Base-by-base conservation (phyloP, 2,888 invertebrate species). In the Phyllotreta cruciferae region DNA sequence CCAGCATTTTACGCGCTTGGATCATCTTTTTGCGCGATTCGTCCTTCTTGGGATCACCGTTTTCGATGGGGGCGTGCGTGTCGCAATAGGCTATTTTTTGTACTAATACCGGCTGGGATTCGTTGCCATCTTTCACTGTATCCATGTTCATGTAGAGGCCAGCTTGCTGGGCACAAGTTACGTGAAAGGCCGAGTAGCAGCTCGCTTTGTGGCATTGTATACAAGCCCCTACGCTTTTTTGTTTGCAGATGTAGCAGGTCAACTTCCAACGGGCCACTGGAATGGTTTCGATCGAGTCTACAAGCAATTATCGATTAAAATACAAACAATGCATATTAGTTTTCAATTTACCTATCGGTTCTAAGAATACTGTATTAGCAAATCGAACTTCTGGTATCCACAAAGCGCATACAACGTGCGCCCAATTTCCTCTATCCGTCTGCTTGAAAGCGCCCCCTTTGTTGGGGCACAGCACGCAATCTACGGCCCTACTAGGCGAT, bases 361-460 rank as follows among this genome's bases (percentile, higher is more conserved):
- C 99, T 71, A 98, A 84, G 77, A 98, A 98, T 4, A 94, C 98
- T 0, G 97, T 97, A 79, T 99, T 99, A 0, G 98, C 98, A 80
- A 99, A 99, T 70, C 95, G 87, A 49, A 93, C 98, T 87, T 99
- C 99, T 1, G 98, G 99, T 74, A 99, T 96, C 98, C 99, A 99
- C 1, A 99, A 84, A 0, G 98, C 98, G 80, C 99, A 99, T 0
- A 98, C 95, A 1, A 99, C 98, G 79, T 99, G 99, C 0, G 97
- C 98, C 99, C 99, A 99, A 0, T 93, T 90, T 0, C 92, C 87
- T 75, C 94, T 89, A 79, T 97, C 97, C 0, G 98, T 97, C 82
- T 98, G 98, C 81, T 99, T 99, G 80, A 99, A 98, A 35, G 99
- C 99, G 58, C 99, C 99, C 56, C 96, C 96, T 74, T 94, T 92